These are phyloP conservation scores for Linnaemya tessellans DNA, from an alignment of 2,888 invertebrate species.

Conservation along the genomic window DNA sequence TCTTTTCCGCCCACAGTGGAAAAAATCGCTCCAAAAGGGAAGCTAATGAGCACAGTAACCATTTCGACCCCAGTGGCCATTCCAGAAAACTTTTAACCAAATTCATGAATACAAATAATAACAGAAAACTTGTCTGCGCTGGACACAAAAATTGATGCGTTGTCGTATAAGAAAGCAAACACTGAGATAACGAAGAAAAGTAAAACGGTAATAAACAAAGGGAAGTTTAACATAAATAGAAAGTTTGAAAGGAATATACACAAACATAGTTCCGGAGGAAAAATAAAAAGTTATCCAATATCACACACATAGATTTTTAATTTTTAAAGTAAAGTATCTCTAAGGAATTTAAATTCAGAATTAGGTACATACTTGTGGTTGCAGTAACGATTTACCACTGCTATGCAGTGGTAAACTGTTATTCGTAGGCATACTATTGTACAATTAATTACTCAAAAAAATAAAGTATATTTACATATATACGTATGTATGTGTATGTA, in stretches of 20 bases:
- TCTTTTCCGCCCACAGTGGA: constrained; percentile 93
- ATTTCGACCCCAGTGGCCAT: constrained; percentile 96
- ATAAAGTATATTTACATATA: not conserved
- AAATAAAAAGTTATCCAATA: not conserved
- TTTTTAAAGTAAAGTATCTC: not conserved
- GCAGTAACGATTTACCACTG: constrained; percentile 57
- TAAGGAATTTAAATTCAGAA: constrained; percentile 8
- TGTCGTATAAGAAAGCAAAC: constrained; percentile 54
- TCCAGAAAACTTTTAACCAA: constrained; percentile 95
- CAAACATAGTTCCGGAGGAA: constrained; percentile 4
- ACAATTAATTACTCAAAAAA: constrained; percentile 26
- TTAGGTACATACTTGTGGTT: constrained; percentile 36
- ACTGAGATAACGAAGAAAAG: constrained; percentile 36
- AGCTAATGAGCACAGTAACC: constrained; percentile 94
- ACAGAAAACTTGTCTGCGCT: constrained; percentile 86
- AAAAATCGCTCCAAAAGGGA: constrained; percentile 96
- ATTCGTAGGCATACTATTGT: constrained; percentile 38
- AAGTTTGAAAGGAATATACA: constrained; percentile 34
- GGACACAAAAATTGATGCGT: constrained; percentile 75
- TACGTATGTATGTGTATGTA: not conserved
- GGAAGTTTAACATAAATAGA: constrained; percentile 49
- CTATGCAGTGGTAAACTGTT: constrained; percentile 55
- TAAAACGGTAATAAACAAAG: constrained; percentile 30
- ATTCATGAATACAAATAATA: constrained; percentile 92
- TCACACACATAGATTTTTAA: constrained; percentile 4